phyloP scores from a whole-genome alignment of 1,140 invertebrate genomes.

The Oreohelix idahoensis region DNA sequence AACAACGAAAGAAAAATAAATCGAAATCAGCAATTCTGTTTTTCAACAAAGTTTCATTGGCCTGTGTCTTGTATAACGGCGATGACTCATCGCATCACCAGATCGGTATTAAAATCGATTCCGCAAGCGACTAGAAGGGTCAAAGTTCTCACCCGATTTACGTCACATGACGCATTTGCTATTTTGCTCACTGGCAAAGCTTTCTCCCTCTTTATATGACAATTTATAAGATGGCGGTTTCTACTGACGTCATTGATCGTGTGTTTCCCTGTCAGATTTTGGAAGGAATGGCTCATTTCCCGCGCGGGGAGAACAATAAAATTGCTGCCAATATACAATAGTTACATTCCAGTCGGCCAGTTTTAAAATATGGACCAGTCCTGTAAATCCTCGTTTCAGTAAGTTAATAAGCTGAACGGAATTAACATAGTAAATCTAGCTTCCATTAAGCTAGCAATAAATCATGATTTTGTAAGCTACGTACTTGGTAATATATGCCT shows the following conservation, averaged over 20 bases:
- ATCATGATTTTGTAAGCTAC: too few relatives aligned
- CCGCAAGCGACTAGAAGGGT: neutral
- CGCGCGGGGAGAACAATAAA: neutral
- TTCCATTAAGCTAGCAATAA: too few relatives aligned
- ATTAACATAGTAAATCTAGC: too few relatives aligned
- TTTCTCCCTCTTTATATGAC: neutral
- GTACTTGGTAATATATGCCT: too few relatives aligned
- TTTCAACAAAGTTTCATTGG: too few relatives aligned
- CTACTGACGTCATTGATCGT: neutral
- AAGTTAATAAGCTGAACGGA: too few relatives aligned
- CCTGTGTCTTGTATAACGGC: neutral
- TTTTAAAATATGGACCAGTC: too few relatives aligned
- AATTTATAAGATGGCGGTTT: neutral
- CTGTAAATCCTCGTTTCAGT: too few relatives aligned
- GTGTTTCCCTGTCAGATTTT: neutral
- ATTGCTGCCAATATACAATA: too few relatives aligned
- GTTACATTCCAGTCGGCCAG: too few relatives aligned
- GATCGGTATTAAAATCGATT: neutral
- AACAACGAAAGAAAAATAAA: too few relatives aligned
- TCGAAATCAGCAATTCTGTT: too few relatives aligned
- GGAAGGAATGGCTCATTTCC: neutral
- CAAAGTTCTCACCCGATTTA: neutral
- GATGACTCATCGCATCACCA: slow-evolving; percentile 2
- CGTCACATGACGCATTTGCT: neutral
- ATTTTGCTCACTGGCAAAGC: neutral